Evolutionary conservation across 2,113 vertebrate genomes (phyloP), one percentile per base, ranked within the genome.

Genomic region (Hippocampus abdominalis): DNA sequence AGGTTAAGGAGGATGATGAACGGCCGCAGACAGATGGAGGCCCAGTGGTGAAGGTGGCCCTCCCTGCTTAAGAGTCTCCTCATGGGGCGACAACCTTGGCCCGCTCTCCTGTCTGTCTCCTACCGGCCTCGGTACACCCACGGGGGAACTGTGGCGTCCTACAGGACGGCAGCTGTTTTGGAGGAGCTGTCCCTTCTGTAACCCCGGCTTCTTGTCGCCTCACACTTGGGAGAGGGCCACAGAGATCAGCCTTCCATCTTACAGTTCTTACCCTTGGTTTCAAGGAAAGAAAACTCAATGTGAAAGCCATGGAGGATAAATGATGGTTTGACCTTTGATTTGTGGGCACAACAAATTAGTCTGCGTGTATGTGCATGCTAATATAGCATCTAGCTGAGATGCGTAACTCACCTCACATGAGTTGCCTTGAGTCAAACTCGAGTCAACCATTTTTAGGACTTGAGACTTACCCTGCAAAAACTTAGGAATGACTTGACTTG

Each of bases 121-220:
- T 83, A 42, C 68, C 68, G 60, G 63, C 72, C 68, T 76, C 68
- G 42, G 77, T 78, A 76, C 51, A 49, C 81, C 70, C 84, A 83
- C 82, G 82, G 87, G 86, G 86, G 78, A 79, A 82, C 78, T 81
- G 40, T 53, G 81, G 79, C 77, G 66, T 85, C 88, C 89, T 77
- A 86, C 85, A 73, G 91, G 69, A 82, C 65, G 75, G 84, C 92
- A 91, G 91, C 88, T 92, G 91, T 90, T 90, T 88, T 81, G 71
- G 64, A 79, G 78, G 80, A 71, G 61, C 21, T 66, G 56, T 39
- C 78, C 69, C 74, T 62, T 72, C 68, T 70, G 76, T 84, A 75
- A 79, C 86, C 32, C 82, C 64, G 3, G 76, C 73, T 67, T 78
- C 48, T 71, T 71, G 18, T 84, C 75, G 81, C 68, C 83, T 75